Base-by-base conservation (phyloP, 1,140 invertebrate genomes). In the Megathymus violae region DNA sequence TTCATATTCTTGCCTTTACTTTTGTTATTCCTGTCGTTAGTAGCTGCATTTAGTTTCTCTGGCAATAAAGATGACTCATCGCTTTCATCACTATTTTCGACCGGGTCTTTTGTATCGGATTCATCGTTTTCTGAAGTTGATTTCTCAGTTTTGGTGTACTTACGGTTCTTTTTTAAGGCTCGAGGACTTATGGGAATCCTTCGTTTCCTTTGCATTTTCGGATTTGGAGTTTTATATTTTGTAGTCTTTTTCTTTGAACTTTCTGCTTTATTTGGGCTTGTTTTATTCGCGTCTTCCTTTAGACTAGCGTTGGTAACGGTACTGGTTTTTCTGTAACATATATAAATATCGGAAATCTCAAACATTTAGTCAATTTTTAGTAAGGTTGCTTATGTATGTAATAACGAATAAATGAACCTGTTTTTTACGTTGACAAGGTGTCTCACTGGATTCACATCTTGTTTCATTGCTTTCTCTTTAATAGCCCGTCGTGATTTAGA, bases 381-480 rank as follows among this genome's bases (percentile, higher is more conserved):
- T 3, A 22, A 22, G 2, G 1, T 7, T 7, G 5, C 6, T 43
- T 14, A 7, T 19, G 5, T 22, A 22, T 22, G n/a, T n/a, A n/a
- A n/a, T n/a, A 22, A 41, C 13, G 11, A 25, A 25, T 41, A 17
- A 46, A 47, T 27, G 16, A 54, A 83, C 78, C 68, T 75, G 9
- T 78, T 60, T 0, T 48, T 44, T 3, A 69, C 40, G 4, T 46
- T 47, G 0, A 43, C 56, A 4, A 78, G 69, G 64, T 82, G 75
- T 27, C 59, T 67, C 14, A 85, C 71, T 0, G 70, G 63, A 3
- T 76, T 66, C 0, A 82, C 71, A 0, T 40, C 38, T 0, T 70
- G 61, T 0, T 47, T 65, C 79, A 85, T 78, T 0, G 82, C 82
- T 15, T 52, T 74, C 0, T 67, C 36, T 41, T 81, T 85, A 7